Evolutionary conservation across 2,113 vertebrate species (phyloP), one percentile per base, ranked within the genome.

Genomic region (Dicentrarchus labrax): DNA sequence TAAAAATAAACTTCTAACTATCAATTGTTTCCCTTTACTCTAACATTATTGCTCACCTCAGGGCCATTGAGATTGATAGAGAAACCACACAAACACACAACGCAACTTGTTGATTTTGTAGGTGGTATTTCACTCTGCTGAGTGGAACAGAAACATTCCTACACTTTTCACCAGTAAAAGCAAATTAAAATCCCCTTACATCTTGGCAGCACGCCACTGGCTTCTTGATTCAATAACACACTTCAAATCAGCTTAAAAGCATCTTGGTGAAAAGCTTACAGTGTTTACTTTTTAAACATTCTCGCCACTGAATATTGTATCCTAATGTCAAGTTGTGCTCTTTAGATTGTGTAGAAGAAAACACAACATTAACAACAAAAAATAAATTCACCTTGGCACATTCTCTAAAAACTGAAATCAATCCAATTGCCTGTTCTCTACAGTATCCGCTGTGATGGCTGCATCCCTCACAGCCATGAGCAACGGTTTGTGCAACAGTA

Each of bases 231-330:
- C 72, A 89, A 76, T 72, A 82, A 86, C 56, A 79, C 82, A 54
- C 77, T 85, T 82, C 54, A 80, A 89, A 81, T 72, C 50, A 71
- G 47, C 76, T 85, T 77, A 76, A 72, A 80, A 72, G 69, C 67
- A 54, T 89, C 73, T 83, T 21, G 57, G 11, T 64, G 70, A 84
- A 75, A 72, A 76, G 75, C 83, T 69, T 39, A n/a, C 39, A 38
- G 48, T 56, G 80, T 51, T 71, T 73, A 22, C 24, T 57, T 66
- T 76, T 78, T 76, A 43, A 68, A 73, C n/a, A 30, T 70, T 69
- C 51, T 41, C 64, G 59, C 30, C 64, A 80, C 13, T 19, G n/a
- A 80, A 50, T 72, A 73, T 76, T 39, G 41, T 51, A 80, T 87
- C 56, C 71, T 36, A 72, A 53, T 72, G 56, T 89, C 78, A 82